Evolutionary conservation across 2,888 invertebrate genomes (phyloP).

Genomic region (Phragmatobia fuliginosa): DNA sequence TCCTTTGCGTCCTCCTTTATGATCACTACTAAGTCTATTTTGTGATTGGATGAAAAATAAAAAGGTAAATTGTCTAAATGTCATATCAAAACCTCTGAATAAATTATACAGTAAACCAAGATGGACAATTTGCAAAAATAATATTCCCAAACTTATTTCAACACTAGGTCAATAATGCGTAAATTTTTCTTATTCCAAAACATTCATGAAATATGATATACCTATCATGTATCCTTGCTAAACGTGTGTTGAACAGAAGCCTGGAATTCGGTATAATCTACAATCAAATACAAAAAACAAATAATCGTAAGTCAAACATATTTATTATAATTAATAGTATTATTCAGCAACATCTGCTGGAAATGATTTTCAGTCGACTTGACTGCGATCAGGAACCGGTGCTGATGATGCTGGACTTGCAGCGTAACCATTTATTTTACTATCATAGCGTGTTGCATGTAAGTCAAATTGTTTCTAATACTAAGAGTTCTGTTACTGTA

Average conservation of each 20-base stretch:
- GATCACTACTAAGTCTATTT: not conserved
- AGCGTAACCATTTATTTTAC: no score
- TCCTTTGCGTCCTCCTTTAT: not conserved
- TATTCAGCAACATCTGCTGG: no score
- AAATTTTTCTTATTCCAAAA: conserved; percentile 55
- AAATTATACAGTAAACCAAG: conserved; percentile 35
- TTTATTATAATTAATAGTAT: not conserved
- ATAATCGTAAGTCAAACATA: conserved; percentile 5
- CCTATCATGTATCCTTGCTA: conserved; percentile 61
- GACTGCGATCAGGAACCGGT: no score
- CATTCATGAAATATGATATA: conserved; percentile 71
- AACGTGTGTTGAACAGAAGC: conserved; percentile 54
- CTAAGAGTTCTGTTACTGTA: no score
- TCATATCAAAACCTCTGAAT: conserved; percentile 18
- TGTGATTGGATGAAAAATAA: conserved; percentile 9
- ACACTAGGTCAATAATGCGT: conserved; percentile 45
- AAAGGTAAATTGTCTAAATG: conserved; percentile 11
- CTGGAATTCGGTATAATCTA: conserved; percentile 44
- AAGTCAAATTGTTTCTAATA: no score
- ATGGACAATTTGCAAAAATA: conserved; percentile 39
- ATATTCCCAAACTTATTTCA: conserved; percentile 14
- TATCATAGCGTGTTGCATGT: no score
- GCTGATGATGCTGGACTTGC: no score
- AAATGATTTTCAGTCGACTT: no score
- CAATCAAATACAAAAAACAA: conserved; percentile 37